A percentile compares a stretch with the other conserved stretches of the same genome.
Conservation (phyloP, 2,888 invertebrate species). For the Lathronympha strigana region DNA sequence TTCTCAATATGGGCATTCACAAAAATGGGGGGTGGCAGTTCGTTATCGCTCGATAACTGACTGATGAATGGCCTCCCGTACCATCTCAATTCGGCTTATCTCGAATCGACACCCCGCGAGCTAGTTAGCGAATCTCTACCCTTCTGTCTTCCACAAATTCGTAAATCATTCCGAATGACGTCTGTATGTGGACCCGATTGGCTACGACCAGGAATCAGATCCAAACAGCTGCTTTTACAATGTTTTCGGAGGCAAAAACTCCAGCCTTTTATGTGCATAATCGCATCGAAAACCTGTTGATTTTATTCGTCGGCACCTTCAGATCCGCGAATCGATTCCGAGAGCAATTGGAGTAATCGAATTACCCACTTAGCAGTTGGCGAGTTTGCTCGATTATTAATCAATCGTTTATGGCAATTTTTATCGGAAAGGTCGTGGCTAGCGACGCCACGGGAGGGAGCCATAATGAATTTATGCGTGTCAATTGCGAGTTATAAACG, state of each 20-base stretch:
- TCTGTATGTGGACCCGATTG: constrained; percentile 70
- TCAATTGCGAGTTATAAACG: constrained; percentile 80
- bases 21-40: constrained; percentile 68
- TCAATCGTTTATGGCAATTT: constrained; percentile 61
- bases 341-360: constrained; percentile 37
- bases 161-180: constrained; percentile 73
- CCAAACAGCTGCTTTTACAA: constrained; percentile 67
- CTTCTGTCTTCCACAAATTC: constrained; percentile 59
- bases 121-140: constrained; percentile 76
- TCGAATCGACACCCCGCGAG: constrained; percentile 72
- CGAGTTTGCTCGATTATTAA: constrained; percentile 47
- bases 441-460: constrained; percentile 65
- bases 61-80: constrained; percentile 79
- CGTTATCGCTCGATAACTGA: constrained; percentile 78
- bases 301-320: constrained; percentile 60
- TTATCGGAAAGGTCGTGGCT: constrained; percentile 61
- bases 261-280: constrained; percentile 66
- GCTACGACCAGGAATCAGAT: constrained; percentile 62
- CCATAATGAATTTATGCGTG: constrained; percentile 74
- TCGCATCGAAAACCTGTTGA: constrained; percentile 53
- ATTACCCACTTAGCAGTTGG: constrained; percentile 41
- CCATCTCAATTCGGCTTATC: constrained; percentile 82
- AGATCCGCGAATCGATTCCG: constrained; percentile 46
- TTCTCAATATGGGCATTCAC: constrained; percentile 64
- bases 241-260: constrained; percentile 68